Percentiles rank a stretch among this genome's conserved stretches.
phyloP scores from a whole-genome alignment of 2,113 vertebrate species.

The Microcebus jonahi region DNA sequence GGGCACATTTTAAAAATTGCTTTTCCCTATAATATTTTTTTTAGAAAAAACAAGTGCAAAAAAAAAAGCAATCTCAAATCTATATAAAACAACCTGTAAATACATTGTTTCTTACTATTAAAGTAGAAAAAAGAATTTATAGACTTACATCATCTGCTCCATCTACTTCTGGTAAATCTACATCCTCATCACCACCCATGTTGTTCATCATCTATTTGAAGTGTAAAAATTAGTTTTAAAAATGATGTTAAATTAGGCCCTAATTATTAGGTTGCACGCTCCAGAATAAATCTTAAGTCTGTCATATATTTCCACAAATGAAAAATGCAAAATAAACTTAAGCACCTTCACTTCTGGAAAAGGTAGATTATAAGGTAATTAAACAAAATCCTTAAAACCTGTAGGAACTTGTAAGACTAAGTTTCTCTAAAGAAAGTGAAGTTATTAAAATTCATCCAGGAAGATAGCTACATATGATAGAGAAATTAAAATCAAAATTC shows the following conservation, averaged over 20 bases:
- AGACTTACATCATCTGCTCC: constrained; percentile 96
- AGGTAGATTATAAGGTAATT: not conserved
- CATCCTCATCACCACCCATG: constrained; percentile 96
- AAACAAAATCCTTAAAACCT: constrained; percentile 35
- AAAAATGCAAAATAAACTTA: constrained; percentile 42
- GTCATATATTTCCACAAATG: constrained; percentile 29
- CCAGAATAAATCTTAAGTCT: constrained; percentile 26
- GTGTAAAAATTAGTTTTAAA: constrained; percentile 68
- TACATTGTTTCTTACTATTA: constrained; percentile 57
- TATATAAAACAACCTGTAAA: constrained; percentile 33
- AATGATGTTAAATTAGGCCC: constrained; percentile 62
- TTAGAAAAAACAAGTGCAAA: not conserved
- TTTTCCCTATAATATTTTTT: not conserved
- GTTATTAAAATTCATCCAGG: constrained; percentile 7
- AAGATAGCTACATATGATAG: not conserved
- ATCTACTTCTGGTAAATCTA: constrained; percentile 96
- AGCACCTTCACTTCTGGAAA: constrained; percentile 26
- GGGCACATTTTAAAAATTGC: not conserved
- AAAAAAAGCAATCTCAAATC: not conserved
- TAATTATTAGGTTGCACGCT: constrained; percentile 38
- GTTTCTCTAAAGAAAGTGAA: not conserved
- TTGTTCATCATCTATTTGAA: constrained; percentile 97
- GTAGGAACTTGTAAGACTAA: constrained; percentile 3
- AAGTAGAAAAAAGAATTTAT: constrained; percentile 52
- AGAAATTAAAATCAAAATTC: constrained; percentile 33